phyloP scores from a whole-genome alignment of 2,113 vertebrate genomes.

The Podarcis muralis region DNA sequence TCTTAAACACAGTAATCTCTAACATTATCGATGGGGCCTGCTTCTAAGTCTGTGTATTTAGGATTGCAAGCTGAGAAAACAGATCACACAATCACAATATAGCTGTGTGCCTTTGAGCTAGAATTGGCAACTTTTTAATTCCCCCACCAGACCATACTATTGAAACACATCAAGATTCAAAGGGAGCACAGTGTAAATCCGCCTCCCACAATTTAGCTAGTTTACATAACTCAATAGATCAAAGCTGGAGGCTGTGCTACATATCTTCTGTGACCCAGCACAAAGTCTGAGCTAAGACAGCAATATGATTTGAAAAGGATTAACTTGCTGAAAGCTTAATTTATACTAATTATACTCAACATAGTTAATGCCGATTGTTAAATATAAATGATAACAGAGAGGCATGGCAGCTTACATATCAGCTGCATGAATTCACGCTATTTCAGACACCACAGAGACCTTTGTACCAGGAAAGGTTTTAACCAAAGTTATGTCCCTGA shows the following conservation, averaged over 20 bases:
- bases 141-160: not conserved
- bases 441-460: not conserved
- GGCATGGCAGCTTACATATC: not conserved
- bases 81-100: not conserved
- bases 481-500: not conserved
- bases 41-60: not conserved
- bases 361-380: not conserved
- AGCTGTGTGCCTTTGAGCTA: not conserved
- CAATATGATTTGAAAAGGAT: not conserved
- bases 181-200: not conserved
- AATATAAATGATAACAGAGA: not conserved
- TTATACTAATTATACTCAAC: not conserved
- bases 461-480: not conserved
- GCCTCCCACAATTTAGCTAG: not conserved
- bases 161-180: not conserved
- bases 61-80: not conserved
- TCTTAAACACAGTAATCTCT: not conserved
- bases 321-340: not conserved
- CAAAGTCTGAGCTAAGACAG: not conserved
- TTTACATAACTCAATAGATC: not conserved
- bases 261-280: not conserved
- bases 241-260: not conserved
- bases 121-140: not conserved
- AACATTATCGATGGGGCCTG: not conserved
- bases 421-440: not conserved